These are phyloP conservation scores for Anguilla japonica DNA, from an alignment of 2,113 vertebrate genomes.

Conservation along the genomic window DNA sequence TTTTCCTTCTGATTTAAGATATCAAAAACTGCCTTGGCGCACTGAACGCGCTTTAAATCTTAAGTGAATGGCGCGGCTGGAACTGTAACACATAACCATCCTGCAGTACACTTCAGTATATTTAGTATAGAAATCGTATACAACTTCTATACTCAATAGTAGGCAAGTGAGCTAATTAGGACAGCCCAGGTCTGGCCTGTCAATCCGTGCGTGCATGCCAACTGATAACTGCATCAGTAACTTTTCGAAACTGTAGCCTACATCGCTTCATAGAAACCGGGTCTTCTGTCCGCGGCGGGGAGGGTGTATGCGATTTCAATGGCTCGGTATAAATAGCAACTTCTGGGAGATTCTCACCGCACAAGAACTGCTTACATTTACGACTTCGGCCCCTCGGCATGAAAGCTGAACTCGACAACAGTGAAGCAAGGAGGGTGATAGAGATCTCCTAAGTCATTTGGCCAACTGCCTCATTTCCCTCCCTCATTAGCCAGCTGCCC, in stretches of 20 bases:
- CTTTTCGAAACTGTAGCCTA: not conserved
- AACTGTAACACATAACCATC: not conserved
- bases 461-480: not conserved
- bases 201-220: not conserved
- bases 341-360: not conserved
- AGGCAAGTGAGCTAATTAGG: not conserved
- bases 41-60: not conserved
- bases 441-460: not conserved
- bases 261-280: not conserved
- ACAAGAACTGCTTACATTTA: constrained; percentile 22
- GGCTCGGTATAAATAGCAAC: constrained; percentile 11
- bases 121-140: no score
- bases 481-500: constrained; percentile 22
- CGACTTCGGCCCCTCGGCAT: not conserved
- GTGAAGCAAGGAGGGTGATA: constrained; percentile 7
- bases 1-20: not conserved
- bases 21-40: not conserved
- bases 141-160: not conserved
- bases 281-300: not conserved
- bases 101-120: not conserved
- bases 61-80: not conserved
- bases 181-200: not conserved
- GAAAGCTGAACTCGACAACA: not conserved
- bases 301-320: no score
- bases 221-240: not conserved